Percentiles rank a stretch among this genome's conserved stretches.
These are phyloP conservation scores for Xylocampa areola DNA, from an alignment of 2,888 invertebrate species.

Conservation along the genomic window DNA sequence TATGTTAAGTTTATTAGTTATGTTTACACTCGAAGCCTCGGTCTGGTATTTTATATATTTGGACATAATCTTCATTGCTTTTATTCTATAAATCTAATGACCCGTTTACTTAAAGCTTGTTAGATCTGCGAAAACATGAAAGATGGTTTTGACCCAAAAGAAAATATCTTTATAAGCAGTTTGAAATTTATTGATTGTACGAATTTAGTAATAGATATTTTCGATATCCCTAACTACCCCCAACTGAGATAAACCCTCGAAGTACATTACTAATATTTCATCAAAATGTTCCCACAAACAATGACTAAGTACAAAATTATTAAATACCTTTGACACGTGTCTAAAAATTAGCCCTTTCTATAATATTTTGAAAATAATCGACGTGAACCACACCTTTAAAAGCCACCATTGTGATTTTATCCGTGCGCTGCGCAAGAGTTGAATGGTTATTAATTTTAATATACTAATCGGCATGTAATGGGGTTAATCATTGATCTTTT, in stretches of 20 bases:
- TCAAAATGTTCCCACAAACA: slow-evolving; percentile 70
- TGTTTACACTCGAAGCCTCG: too few relatives aligned
- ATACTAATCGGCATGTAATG: slow-evolving; percentile 50
- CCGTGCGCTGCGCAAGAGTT: slow-evolving; percentile 40
- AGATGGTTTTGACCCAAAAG: too few relatives aligned
- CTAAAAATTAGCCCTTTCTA: slow-evolving; percentile 68
- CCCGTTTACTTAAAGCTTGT: too few relatives aligned
- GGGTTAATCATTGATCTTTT: slow-evolving; percentile 45
- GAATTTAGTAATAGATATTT: not conserved
- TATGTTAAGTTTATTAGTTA: too few relatives aligned
- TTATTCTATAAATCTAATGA: too few relatives aligned
- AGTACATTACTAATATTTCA: slow-evolving; percentile 47
- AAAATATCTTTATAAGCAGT: too few relatives aligned
- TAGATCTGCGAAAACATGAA: too few relatives aligned
- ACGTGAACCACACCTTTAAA: slow-evolving; percentile 52
- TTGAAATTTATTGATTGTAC: too few relatives aligned
- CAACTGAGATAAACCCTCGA: slow-evolving; percentile 29
- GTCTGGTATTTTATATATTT: too few relatives aligned
- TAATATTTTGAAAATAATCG: slow-evolving; percentile 38
- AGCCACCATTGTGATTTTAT: slow-evolving; percentile 39
- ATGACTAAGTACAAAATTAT: slow-evolving; percentile 72
- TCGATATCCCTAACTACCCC: slow-evolving; percentile 31
- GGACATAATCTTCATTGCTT: too few relatives aligned
- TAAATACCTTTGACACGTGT: slow-evolving; percentile 73
- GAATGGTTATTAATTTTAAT: slow-evolving; percentile 52